Evolutionary conservation across 2,113 vertebrate genomes (phyloP).

Genomic region (Charina bottae): DNA sequence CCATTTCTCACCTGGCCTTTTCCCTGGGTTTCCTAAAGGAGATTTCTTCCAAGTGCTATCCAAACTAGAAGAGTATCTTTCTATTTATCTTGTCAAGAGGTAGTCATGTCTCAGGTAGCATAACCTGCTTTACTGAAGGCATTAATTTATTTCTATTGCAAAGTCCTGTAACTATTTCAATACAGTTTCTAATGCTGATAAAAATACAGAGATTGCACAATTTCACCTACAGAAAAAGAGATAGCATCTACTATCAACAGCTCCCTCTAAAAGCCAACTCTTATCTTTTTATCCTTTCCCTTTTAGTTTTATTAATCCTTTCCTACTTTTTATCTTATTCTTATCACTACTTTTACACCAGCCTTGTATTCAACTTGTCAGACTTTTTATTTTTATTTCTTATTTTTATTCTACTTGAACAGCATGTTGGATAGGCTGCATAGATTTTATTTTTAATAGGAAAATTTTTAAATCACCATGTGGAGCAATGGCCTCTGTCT

Average conservation of each 20-base stretch:
- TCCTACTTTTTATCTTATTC: not conserved
- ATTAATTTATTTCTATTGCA: not conserved
- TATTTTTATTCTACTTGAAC: not conserved
- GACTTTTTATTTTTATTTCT: not conserved
- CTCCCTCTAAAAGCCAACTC: not conserved
- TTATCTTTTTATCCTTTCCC: not conserved
- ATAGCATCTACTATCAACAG: not conserved
- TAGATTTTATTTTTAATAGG: not conserved
- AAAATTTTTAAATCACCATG: no score
- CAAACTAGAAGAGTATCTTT: not conserved
- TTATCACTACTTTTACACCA: not conserved
- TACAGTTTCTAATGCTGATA: not conserved
- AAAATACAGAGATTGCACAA: not conserved
- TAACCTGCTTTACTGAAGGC: not conserved
- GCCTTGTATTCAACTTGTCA: not conserved
- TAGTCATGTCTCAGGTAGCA: not conserved
- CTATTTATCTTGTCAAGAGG: not conserved
- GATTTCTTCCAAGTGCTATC: not conserved
- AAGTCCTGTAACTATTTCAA: not conserved
- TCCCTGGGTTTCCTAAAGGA: not conserved
- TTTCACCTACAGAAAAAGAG: not conserved
- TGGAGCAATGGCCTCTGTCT: no score
- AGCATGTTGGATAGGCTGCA: not conserved
- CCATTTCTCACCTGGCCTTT: not conserved
- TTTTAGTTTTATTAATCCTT: not conserved